Evolutionary conservation across 2,797 vertebrate species (phyloP).

Genomic region (Kryptolebias ocellatus): DNA sequence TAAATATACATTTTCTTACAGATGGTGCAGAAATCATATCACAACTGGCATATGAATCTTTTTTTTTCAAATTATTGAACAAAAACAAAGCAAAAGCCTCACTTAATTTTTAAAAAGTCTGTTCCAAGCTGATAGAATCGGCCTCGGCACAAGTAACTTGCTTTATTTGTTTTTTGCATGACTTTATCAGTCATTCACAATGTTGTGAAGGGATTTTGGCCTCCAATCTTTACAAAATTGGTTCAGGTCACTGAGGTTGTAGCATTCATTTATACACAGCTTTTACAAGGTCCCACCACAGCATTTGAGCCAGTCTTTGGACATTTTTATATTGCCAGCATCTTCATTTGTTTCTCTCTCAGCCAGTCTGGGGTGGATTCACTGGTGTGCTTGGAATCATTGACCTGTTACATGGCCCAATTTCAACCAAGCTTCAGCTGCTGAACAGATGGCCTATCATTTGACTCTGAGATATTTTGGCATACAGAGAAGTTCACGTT

Average conservation of each 20-base stretch:
- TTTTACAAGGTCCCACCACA: no score
- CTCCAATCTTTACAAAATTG: not conserved
- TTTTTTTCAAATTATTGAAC: no score
- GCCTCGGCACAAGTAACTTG: not conserved
- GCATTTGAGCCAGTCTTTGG: no score
- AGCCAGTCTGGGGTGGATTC: no score
- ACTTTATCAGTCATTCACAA: not conserved
- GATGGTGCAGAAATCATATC: no score
- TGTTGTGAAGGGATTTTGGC: not conserved
- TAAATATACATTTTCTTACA: no score
- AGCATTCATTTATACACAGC: no score
- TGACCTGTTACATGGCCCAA: not conserved
- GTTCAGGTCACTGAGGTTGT: not conserved
- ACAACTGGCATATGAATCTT: no score
- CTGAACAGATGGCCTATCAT: not conserved
- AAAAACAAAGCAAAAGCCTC: not conserved
- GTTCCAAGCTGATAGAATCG: not conserved
- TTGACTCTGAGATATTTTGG: not conserved
- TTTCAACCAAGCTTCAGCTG: not conserved
- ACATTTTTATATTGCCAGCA: no score
- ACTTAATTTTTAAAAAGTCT: not conserved
- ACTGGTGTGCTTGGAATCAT: not conserved
- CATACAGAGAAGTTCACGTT: not conserved
- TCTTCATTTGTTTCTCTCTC: no score
- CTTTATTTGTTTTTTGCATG: not conserved